phyloP scores from a whole-genome alignment of 2,888 invertebrate genomes.

The Andrena haemorrhoa region DNA sequence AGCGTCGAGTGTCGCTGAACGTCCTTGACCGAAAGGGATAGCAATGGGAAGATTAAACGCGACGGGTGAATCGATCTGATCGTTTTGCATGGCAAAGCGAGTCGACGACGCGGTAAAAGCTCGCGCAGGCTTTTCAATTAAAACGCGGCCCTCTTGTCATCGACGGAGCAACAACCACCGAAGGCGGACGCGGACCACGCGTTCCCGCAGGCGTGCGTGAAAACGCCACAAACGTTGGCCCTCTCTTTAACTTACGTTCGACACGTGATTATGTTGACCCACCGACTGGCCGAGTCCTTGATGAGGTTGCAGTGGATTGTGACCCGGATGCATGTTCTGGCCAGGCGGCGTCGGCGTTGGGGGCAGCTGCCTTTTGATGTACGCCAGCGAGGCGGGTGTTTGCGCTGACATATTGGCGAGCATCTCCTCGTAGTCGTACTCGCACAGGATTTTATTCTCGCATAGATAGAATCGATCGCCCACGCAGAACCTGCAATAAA shows the following conservation, averaged over 20 bases:
- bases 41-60: neutral
- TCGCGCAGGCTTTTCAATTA: constrained; percentile 18
- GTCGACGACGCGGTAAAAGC: neutral
- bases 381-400: constrained; percentile 91
- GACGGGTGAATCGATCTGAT: neutral
- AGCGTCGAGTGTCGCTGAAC: too few relatives aligned
- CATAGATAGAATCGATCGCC: constrained; percentile 98
- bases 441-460: constrained; percentile 98
- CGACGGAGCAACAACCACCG: constrained; percentile 2
- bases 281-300: constrained; percentile 81
- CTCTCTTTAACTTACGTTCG: constrained; percentile 79
- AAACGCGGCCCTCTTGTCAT: constrained; percentile 9
- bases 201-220: constrained; percentile 26
- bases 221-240: constrained; percentile 25
- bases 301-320: constrained; percentile 81
- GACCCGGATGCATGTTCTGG: constrained; percentile 80
- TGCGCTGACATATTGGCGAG: constrained; percentile 97
- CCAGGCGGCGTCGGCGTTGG: constrained; percentile 82
- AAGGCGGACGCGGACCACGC: neutral
- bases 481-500: constrained; percentile 94
- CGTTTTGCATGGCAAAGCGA: constrained; percentile 4
- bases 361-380: constrained; percentile 89
- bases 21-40: neutral
- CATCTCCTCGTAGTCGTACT: constrained; percentile 98
- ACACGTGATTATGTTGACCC: constrained; percentile 82